phyloP scores from a whole-genome alignment of 2,797 vertebrate genomes.

The Siniperca undulata region DNA sequence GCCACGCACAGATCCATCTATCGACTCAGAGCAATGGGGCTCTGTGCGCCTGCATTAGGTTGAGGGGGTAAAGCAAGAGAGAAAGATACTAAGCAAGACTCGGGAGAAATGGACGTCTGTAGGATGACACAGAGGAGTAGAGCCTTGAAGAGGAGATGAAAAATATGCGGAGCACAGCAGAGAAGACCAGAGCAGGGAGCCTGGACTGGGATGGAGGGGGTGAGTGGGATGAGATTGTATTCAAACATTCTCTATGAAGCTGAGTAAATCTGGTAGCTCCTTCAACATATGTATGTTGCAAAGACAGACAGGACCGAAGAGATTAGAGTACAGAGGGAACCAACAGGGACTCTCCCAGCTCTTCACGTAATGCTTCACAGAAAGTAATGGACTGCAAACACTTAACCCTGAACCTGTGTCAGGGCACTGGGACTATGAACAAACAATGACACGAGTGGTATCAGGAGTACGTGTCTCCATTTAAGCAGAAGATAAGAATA shows the following conservation, averaged over 20 bases:
- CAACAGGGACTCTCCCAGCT: constrained; percentile 14
- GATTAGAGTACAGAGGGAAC: constrained; percentile 47
- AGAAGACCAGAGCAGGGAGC: constrained; percentile 36
- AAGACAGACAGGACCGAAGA: constrained; percentile 29
- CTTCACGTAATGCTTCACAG: constrained; percentile 4
- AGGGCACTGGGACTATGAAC: background rate
- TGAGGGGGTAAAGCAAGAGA: constrained; percentile 19
- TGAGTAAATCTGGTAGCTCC: constrained; percentile 59
- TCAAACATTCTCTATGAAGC: constrained; percentile 60
- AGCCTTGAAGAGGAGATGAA: constrained; percentile 36
- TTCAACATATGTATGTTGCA: constrained; percentile 48
- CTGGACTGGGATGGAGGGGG: constrained; percentile 20
- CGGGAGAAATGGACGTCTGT: constrained; percentile 25
- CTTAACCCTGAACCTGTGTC: constrained; percentile 24
- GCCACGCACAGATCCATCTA: constrained; percentile 36
- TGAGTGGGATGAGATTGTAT: constrained; percentile 42
- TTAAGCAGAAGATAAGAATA: background rate
- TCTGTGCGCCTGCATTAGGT: constrained; percentile 27
- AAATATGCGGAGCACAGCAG: constrained; percentile 22
- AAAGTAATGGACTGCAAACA: constrained; percentile 42
- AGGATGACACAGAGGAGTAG: constrained; percentile 39
- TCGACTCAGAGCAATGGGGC: constrained; percentile 33
- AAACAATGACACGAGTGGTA: constrained; percentile 6
- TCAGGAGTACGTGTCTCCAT: background rate
- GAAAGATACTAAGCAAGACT: constrained; percentile 31